Base-by-base conservation (phyloP, 1,140 invertebrate species). In the Meloidogyne chitwoodi region DNA sequence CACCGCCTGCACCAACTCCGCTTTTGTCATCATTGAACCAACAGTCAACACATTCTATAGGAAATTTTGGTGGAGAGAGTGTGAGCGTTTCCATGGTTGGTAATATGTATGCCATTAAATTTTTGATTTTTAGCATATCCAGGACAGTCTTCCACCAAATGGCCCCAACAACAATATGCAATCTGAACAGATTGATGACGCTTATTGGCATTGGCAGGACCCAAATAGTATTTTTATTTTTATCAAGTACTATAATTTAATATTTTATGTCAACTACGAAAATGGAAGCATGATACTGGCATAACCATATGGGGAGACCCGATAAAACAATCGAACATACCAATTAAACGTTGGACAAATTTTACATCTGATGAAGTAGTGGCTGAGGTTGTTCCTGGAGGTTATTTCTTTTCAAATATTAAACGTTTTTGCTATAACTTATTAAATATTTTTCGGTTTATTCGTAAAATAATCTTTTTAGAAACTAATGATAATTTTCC, bases 221-320 rank as follows among this genome's bases (percentile, higher is more conserved):
- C 48, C 48, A 56, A 56, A 56, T 56, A 56, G 48, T 56, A 56
- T 56, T 56, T 22, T 6, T 56, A n/a, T 56, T n/a, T 56, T 56
- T 56, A 3, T 56, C 6, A n/a, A 14, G 8, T 0, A 56, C 6
- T 56, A n/a, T n/a, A 6, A 8, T n/a, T n/a, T 22, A 56, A n/a
- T n/a, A 44, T 44, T 56, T 48, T 48, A 56, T 73, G 79, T 12
- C 65, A 80, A 19, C 24, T 80, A 19, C 70, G 78, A 38, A 81
- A 81, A 27, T 81, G 79, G 79, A 80, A 81, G 65, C 69, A 80
- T 34, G 80, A 81, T 41, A 81, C 80, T 24, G 80, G 80, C 34
- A 81, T 80, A 22, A 71, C 79, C 16, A 29, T 75, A 5, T 81
- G 80, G 80, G 80, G 80, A 22, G 80, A 81, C 63, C 80, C 80